Evolutionary conservation across 2,113 vertebrate genomes (phyloP).

Genomic region (Tupaia chinensis): DNA sequence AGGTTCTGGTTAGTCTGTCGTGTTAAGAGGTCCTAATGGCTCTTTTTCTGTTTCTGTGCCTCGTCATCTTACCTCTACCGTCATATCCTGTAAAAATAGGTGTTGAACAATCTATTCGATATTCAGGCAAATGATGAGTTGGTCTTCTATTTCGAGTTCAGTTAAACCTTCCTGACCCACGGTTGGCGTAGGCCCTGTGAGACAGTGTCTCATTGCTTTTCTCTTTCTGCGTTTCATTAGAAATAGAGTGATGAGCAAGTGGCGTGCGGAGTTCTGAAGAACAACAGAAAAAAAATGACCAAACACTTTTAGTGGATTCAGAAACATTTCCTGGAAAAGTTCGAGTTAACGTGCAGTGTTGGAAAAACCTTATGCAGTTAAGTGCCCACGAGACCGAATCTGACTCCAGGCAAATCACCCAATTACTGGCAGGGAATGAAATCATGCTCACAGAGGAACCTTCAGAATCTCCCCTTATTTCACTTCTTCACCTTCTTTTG

Average conservation of each 20-base stretch:
- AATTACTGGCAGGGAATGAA: constrained; percentile 25
- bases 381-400: not conserved
- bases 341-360: constrained; percentile 35
- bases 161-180: constrained; percentile 55
- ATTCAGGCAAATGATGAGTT: constrained; percentile 12
- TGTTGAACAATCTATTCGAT: not conserved
- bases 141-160: constrained; percentile 41
- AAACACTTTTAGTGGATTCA: constrained; percentile 48
- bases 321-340: constrained; percentile 47
- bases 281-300: constrained; percentile 1
- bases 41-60: not conserved
- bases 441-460: constrained; percentile 23
- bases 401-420: constrained; percentile 55
- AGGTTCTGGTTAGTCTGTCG: not conserved
- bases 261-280: constrained; percentile 27
- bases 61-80: not conserved
- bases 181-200: not conserved
- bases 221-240: not conserved
- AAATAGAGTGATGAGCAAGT: not conserved
- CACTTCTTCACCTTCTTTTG: not conserved
- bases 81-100: not conserved
- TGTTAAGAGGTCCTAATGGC: not conserved
- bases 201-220: not conserved
- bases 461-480: constrained; percentile 32
- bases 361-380: not conserved